These are phyloP conservation scores for Phortica okadai DNA, from an alignment of 2,888 invertebrate genomes.

Conservation along the genomic window DNA sequence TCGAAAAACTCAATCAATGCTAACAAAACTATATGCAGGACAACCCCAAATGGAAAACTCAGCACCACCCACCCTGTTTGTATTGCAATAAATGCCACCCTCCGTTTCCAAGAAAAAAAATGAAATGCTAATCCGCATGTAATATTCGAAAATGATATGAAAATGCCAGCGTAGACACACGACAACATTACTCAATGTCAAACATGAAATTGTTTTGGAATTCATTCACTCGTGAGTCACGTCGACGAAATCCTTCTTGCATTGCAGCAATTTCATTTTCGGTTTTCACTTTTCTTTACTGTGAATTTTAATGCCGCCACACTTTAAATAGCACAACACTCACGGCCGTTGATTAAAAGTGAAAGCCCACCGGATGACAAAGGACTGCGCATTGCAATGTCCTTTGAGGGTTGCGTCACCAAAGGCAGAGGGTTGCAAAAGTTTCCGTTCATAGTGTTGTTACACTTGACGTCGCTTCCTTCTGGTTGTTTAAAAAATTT, in stretches of 20 bases:
- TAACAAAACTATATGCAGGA: slow-evolving; percentile 37
- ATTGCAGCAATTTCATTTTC: not conserved
- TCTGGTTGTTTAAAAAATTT: slow-evolving; percentile 55
- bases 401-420: slow-evolving; percentile 37
- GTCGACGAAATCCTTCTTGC: slow-evolving; percentile 1
- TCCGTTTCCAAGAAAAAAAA: slow-evolving; percentile 62
- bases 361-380: slow-evolving; percentile 51
- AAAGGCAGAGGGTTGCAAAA: slow-evolving; percentile 33
- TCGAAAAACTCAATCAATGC: slow-evolving; percentile 30
- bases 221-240: slow-evolving; percentile 60
- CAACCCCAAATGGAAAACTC: not conserved
- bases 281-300: not conserved
- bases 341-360: slow-evolving; percentile 60
- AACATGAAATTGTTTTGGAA: slow-evolving; percentile 70
- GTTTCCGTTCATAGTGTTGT: slow-evolving; percentile 43
- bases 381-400: slow-evolving; percentile 60
- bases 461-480: slow-evolving; percentile 60
- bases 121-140: slow-evolving; percentile 72
- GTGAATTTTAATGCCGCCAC: slow-evolving; percentile 57
- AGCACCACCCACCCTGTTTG: slow-evolving; percentile 51
- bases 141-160: slow-evolving; percentile 71
- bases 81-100: slow-evolving; percentile 52
- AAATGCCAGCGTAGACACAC: slow-evolving; percentile 58
- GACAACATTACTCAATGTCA: slow-evolving; percentile 69
- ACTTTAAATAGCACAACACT: slow-evolving; percentile 59